Base-by-base conservation (phyloP, 2,888 invertebrate species). In the Melanotus villosus region DNA sequence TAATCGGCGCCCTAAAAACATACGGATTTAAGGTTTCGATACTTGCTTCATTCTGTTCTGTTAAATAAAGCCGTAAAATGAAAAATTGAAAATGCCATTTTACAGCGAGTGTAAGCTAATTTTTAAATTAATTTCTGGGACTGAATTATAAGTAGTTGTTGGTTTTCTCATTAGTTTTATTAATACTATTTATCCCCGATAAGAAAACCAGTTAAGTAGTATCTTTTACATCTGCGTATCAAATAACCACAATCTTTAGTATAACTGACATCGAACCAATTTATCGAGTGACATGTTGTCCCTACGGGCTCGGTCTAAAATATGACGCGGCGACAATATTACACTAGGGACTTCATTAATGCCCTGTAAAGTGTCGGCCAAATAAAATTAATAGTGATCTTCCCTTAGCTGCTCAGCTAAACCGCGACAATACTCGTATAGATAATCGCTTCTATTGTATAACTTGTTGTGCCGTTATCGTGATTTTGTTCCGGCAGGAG, bases 261-360 rank as follows among this genome's bases (percentile, higher is more conserved):
- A 68, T 63, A 68, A 64, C 63, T 67, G 74, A 71, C 73, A 69
- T 66, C 71, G 71, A 78, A 80, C 80, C 82, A 83, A 83, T 83
- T 83, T 83, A 82, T 82, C 80, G 79, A 78, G 78, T 80, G 81
- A 80, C 80, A 77, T 75, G 78, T 75, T 70, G 73, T 80, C 82
- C 82, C 81, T 74, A 67, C 71, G 80, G 80, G 76, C 77, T 72
- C 73, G 73, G 71, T 66, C 76, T 84, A 82, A 84, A 83, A 84
- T 84, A 84, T 84, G 83, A 84, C 83, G 81, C 83, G 83, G 80
- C 83, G 82, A 83, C 84, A 84, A 85, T 84, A 82, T 84, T 81
- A 83, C 85, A 82, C 85, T 71, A 78, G 84, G 84, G 85, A 85
- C 85, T 83, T 85, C 85, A 85, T 85, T 85, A 85, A 85, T 84